Evolutionary conservation across 2,797 vertebrate genomes (phyloP).

Genomic region (Muscicapa striata): DNA sequence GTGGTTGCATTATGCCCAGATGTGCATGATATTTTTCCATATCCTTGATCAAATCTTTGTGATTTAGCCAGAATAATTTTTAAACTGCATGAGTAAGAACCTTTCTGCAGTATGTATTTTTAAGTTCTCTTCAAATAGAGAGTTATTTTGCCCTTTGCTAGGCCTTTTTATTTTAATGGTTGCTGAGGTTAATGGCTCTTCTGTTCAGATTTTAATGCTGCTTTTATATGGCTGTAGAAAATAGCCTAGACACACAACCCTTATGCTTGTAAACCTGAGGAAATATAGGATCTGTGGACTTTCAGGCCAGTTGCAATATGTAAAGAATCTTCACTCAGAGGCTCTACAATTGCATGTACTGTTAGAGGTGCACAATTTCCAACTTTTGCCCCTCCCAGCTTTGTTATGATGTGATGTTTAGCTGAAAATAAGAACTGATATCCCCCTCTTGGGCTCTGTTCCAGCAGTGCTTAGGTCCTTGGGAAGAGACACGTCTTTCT

Average conservation of each 20-base stretch:
- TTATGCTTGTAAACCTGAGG: not conserved
- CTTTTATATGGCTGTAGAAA: not conserved
- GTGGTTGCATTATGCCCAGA: fast-evolving
- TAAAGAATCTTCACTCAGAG: not conserved
- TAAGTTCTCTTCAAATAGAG: not conserved
- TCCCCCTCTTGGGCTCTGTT: not conserved
- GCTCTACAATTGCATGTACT: not conserved
- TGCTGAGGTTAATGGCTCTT: conserved; percentile 9
- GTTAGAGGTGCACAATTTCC: not conserved
- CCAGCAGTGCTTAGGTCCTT: not conserved
- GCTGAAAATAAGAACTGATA: not conserved
- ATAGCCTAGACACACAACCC: not conserved
- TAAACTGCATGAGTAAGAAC: not conserved
- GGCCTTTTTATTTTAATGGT: not conserved
- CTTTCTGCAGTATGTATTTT: not conserved
- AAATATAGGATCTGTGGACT: not conserved
- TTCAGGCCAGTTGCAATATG: not conserved
- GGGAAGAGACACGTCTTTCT: not conserved
- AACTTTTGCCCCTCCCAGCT: fast-evolving
- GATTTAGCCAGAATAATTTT: not conserved
- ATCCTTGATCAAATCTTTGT: not conserved
- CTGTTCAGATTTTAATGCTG: not conserved
- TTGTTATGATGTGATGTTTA: not conserved
- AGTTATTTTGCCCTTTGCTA: not conserved
- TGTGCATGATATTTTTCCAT: not conserved